Percentiles rank a stretch among this genome's conserved stretches.
Conservation (phyloP, 2,113 vertebrate genomes). For the Cavia aperea region DNA sequence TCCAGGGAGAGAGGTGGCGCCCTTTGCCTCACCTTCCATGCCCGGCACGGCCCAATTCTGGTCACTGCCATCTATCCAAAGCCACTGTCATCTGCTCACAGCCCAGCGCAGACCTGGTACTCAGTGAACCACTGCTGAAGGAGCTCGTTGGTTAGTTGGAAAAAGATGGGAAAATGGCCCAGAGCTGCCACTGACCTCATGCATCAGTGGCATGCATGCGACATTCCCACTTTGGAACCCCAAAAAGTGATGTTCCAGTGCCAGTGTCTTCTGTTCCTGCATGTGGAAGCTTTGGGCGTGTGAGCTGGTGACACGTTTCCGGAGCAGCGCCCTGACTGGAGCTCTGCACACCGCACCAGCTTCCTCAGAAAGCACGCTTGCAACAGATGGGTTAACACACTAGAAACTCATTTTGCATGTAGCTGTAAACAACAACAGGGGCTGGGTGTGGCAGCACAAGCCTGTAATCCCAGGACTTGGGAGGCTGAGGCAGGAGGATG, state of each 20-base stretch:
- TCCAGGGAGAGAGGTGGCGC: neutral
- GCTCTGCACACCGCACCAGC: neutral
- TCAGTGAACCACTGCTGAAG: neutral
- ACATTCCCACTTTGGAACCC: neutral
- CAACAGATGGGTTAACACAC: too few relatives aligned
- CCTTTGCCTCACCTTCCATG: neutral
- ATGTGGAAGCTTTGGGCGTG: accelerated
- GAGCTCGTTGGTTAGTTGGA: neutral
- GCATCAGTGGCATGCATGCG: neutral
- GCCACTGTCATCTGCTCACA: too few relatives aligned
- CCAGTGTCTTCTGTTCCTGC: neutral
- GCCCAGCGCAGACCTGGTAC: neutral
- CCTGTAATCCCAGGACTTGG: neutral
- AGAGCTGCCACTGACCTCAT: neutral
- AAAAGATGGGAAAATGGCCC: neutral
- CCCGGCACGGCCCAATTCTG: neutral
- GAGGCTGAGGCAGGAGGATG: neutral
- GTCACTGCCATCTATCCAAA: neutral
- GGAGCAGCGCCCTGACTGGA: neutral
- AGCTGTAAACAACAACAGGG: neutral
- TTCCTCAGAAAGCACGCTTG: neutral
- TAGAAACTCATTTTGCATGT: neutral
- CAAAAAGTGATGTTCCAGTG: neutral
- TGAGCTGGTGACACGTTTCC: neutral
- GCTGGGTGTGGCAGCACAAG: neutral